Conservation (phyloP, 2,113 vertebrate species). For the Sander vitreus region DNA sequence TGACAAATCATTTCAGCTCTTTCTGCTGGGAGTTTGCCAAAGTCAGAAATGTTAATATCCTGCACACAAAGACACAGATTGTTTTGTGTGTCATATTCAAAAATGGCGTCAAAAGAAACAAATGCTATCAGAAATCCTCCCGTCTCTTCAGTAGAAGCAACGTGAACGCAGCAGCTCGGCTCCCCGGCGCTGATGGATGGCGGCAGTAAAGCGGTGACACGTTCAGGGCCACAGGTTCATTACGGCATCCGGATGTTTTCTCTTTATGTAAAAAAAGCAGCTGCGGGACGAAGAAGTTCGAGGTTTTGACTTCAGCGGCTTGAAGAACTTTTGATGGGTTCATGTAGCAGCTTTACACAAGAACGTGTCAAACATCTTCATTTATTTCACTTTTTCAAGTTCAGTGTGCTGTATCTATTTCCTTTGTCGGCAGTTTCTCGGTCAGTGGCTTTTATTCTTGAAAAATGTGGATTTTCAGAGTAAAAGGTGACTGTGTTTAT, state of each 20-base stretch:
- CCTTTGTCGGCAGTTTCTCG: not conserved
- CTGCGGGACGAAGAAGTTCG: not conserved
- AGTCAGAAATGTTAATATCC: not conserved
- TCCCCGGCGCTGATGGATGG: too few species aligned
- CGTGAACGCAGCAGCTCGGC: too few species aligned
- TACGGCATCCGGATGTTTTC: not conserved
- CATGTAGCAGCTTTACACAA: conserved; percentile 6
- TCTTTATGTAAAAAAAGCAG: conserved; percentile 11
- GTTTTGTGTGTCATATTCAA: not conserved
- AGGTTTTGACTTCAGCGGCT: not conserved
- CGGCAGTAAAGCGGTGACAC: not conserved
- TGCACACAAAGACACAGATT: not conserved
- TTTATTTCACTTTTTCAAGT: conserved; percentile 51
- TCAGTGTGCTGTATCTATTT: conserved; percentile 54
- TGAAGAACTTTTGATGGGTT: not conserved
- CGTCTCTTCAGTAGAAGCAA: not conserved
- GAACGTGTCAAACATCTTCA: conserved; percentile 36
- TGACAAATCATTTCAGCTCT: too few species aligned
- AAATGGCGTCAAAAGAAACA: not conserved
- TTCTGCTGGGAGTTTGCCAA: not conserved
- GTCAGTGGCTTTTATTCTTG: not conserved
- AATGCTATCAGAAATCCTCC: not conserved
- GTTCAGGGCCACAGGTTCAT: conserved; percentile 2
- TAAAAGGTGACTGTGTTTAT: not conserved
- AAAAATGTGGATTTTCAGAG: conserved; percentile 24